Evolutionary conservation across 2,113 vertebrate genomes (phyloP), one percentile per base, ranked within the genome.

Genomic region (Lampris incognitus): DNA sequence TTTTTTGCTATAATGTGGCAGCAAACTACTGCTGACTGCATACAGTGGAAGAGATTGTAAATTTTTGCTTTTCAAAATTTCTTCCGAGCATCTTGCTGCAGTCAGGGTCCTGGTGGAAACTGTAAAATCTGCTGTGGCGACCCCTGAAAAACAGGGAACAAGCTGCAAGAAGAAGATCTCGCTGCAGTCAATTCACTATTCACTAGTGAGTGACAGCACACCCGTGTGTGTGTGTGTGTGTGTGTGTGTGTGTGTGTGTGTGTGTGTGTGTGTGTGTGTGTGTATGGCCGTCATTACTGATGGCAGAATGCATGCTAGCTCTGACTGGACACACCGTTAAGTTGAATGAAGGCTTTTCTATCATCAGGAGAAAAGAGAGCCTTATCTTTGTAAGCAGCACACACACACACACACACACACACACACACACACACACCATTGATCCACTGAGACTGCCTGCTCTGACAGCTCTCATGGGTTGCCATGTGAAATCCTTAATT

Each of bases 391-490:
- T 41, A 39, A 72, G 24, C 38, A 1, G 6, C 67, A 48, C n/a
- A 70, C 73, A 50, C 5, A 46, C 36, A 4, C 60, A 44, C 13
- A 10, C 55, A 41, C 40, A 67, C 41, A 6, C 24, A 54, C 67
- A 11, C 56, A 55, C 37, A 58, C 46, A 70, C 4, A 44, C 57
- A 66, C 38, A 7, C 54, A 46, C 42, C 61, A 40, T 60, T 60
- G 46, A 38, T 79, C 71, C 74, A 51, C 48, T 40, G 69, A 65
- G 38, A 7, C 61, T 76, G 56, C 50, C 11, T 62, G 9, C 68
- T 9, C 3, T 65, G 84, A 79, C 69, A 79, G 41, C 69, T 82
- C 78, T 59, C 65, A 73, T 63, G 52, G 79, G 80, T 69, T 57
- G 78, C 59, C 36, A 4, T 55, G 58, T 76, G 75, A 78, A 74